Evolutionary conservation across 2,888 invertebrate genomes (phyloP).

Genomic region (Platycheirus albimanus): DNA sequence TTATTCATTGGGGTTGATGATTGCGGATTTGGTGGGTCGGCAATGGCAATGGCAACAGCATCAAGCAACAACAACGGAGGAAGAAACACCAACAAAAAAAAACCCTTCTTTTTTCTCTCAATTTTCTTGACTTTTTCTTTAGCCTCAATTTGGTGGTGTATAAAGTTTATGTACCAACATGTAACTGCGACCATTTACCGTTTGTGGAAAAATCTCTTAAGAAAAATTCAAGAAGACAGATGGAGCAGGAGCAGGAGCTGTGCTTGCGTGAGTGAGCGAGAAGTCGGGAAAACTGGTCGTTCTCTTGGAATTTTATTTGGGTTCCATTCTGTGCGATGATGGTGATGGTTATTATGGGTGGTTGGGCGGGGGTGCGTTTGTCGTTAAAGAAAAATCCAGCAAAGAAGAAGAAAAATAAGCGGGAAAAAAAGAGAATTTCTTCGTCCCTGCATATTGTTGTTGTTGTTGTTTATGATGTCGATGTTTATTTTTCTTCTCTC

Average conservation of each 20-base stretch:
- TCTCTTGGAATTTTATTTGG: conserved; percentile 58
- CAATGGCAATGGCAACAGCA: neutral
- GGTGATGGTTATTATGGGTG: no score
- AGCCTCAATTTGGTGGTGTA: conserved; percentile 63
- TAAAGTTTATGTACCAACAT: conserved; percentile 64
- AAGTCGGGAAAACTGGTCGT: conserved; percentile 28
- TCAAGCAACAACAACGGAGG: no score
- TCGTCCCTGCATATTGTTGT: neutral
- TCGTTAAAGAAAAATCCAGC: conserved; percentile 54
- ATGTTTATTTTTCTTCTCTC: conserved; percentile 64
- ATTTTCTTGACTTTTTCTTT: conserved; percentile 56
- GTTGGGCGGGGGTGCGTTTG: conserved; percentile 12
- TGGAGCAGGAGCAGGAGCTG: conserved; percentile 25
- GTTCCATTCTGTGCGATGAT: neutral
- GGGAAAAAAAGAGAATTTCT: conserved; percentile 57
- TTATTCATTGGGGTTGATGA: conserved; percentile 44
- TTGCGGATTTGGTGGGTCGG: conserved; percentile 8
- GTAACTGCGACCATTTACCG: conserved; percentile 70
- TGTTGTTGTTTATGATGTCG: conserved; percentile 25
- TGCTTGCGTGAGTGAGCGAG: conserved; percentile 39
- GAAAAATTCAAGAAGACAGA: conserved; percentile 66
- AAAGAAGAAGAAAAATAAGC: conserved; percentile 60
- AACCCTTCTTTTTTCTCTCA: conserved; percentile 52
- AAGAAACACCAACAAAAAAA: no score
- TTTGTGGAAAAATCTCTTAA: conserved; percentile 75